phyloP scores from a whole-genome alignment of 2,113 vertebrate genomes.

The Uria aalge region DNA sequence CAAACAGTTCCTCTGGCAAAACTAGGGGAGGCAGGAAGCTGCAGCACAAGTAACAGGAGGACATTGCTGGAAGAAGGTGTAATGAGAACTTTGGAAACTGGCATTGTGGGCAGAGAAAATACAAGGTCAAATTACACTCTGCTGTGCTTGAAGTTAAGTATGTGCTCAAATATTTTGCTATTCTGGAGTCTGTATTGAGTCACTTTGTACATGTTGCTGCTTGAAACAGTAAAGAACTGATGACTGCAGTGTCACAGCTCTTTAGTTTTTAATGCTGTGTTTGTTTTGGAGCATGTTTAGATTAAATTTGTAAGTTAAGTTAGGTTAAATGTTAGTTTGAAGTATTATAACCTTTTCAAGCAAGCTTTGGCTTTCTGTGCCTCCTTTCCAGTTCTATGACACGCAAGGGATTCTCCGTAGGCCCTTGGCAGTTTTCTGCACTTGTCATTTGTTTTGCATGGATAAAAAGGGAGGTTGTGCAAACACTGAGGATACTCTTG shows the following conservation, averaged over 20 bases:
- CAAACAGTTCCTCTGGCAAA: background rate
- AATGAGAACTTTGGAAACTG: background rate
- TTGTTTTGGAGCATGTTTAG: background rate
- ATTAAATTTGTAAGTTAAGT: background rate
- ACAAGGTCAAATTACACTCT: background rate
- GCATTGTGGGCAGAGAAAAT: background rate
- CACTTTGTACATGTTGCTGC: background rate
- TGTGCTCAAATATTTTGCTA: background rate
- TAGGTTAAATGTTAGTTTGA: background rate
- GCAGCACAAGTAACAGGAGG: background rate
- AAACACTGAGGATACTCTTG: background rate
- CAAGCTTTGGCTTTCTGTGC: background rate
- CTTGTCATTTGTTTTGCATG: background rate
- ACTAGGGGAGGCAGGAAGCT: background rate
- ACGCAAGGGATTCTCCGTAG: background rate
- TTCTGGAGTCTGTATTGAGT: background rate
- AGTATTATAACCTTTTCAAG: background rate
- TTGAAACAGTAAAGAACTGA: background rate
- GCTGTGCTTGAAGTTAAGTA: background rate
- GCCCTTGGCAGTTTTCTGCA: background rate
- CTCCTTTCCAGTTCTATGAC: background rate
- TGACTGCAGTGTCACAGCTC: background rate
- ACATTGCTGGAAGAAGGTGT: background rate
- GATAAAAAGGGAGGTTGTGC: background rate
- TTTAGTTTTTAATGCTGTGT: background rate